Base-by-base conservation (phyloP, 2,113 vertebrate species). In the Amphiprion percula region DNA sequence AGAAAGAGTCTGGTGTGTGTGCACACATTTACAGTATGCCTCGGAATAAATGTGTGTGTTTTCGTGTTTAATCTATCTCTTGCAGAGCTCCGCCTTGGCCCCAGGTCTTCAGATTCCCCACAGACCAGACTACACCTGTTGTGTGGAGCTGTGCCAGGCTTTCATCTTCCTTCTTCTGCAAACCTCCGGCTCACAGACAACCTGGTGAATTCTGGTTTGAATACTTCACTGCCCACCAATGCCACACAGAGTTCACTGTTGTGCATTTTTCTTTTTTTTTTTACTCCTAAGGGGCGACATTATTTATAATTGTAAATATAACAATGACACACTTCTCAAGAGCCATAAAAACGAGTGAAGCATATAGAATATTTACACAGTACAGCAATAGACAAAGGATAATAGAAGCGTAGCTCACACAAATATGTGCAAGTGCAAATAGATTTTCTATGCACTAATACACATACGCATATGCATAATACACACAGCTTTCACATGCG, bases 131-230 rank as follows among this genome's bases (percentile, higher is more conserved):
- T 68, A 64, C 77, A 88, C 74, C 83, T 89, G 85, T 76, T 80
- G 79, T 84, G 60, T 85, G 87, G 77, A 49, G 58, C 56, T 33
- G 55, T 60, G 83, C 76, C 87, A 79, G 58, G 17, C 79, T 81
- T 79, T 88, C 69, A 82, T 83, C 80, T 65, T n/a, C 47, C 63
- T 65, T 50, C 81, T 66, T 49, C 54, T 15, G 39, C 50, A 70
- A 77, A 80, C 74, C 79, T 23, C 76, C 58, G 28, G 50, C 70
- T 66, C 54, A 44, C 50, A 77, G 63, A 73, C 74, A 72, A 75
- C 74, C 50, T 68, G 50, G 5, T 64, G 17, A 80, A 70, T 39
- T n/a, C 50, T 58, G 68, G 21, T 53, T 78, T 80, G 53, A 77
- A 72, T 64, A 68, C 30, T 46, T 52, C 39, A 63, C 53, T 52